Conservation (phyloP, 2,888 invertebrate species). For the Pediacus dermestoides region DNA sequence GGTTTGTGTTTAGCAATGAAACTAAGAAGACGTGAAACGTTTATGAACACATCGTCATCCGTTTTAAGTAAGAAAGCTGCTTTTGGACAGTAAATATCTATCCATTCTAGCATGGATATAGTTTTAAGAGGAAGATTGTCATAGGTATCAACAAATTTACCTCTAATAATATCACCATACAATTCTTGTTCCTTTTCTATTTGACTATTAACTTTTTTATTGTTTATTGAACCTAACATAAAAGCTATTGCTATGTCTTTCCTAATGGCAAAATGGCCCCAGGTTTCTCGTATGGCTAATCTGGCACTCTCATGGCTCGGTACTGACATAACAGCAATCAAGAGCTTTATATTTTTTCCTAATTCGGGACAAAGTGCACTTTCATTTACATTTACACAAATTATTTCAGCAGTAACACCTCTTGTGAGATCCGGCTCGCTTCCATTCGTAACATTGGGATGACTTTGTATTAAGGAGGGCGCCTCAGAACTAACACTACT, state of each 20-base stretch:
- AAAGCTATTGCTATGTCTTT: slow-evolving; percentile 65
- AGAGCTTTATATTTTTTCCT: slow-evolving; percentile 59
- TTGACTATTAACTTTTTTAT: slow-evolving; percentile 49
- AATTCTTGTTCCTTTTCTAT: slow-evolving; percentile 65
- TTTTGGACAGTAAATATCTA: slow-evolving; percentile 70
- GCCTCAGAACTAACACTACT: slow-evolving; percentile 33
- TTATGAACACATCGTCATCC: slow-evolving; percentile 88
- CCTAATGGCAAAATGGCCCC: slow-evolving; percentile 71
- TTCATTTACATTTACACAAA: slow-evolving; percentile 66
- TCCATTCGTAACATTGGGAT: slow-evolving; percentile 24
- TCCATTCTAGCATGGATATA: slow-evolving; percentile 79
- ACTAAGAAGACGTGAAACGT: slow-evolving; percentile 67
- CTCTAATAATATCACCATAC: slow-evolving; percentile 74
- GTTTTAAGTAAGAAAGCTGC: slow-evolving; percentile 77
- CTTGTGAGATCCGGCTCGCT: slow-evolving; percentile 37
- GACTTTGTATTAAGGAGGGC: slow-evolving; percentile 28
- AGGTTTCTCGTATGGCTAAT: slow-evolving; percentile 74
- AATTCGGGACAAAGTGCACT: slow-evolving; percentile 63
- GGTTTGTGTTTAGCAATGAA: slow-evolving; percentile 62
- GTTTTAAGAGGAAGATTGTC: slow-evolving; percentile 81
- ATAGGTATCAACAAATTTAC: slow-evolving; percentile 72
- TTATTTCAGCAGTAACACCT: slow-evolving; percentile 53
- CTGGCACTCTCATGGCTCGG: slow-evolving; percentile 67
- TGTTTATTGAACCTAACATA: slow-evolving; percentile 62
- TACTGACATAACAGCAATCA: slow-evolving; percentile 72